Percentiles rank a stretch among this genome's conserved stretches.
phyloP scores from a whole-genome alignment of 2,888 invertebrate species.

The Congeria kusceri region DNA sequence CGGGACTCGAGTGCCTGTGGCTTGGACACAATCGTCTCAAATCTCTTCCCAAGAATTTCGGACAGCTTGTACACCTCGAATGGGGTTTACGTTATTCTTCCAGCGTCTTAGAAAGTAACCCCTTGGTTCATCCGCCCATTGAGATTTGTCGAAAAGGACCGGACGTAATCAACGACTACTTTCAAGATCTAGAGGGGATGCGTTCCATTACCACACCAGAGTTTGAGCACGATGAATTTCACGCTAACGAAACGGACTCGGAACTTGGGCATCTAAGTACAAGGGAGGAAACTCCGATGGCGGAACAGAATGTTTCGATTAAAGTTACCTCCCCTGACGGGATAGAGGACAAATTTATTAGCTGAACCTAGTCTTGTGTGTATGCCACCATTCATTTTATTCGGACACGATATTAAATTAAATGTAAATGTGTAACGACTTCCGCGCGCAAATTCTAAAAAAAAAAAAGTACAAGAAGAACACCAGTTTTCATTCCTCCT shows the following conservation, averaged over 20 bases:
- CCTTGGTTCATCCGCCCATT: constrained; percentile 82
- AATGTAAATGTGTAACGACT: too few relatives aligned
- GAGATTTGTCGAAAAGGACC: constrained; percentile 83
- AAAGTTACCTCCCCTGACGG: constrained; percentile 5
- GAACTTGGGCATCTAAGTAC: neutral
- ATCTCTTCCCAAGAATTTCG: constrained; percentile 81
- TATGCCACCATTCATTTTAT: too few relatives aligned
- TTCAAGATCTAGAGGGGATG: constrained; percentile 43
- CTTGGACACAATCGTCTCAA: constrained; percentile 85
- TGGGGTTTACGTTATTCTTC: constrained; percentile 82
- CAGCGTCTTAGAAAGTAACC: constrained; percentile 83
- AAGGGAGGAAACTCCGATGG: neutral
- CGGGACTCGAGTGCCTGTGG: constrained; percentile 85
- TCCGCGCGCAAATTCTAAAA: too few relatives aligned
- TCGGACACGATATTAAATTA: too few relatives aligned
- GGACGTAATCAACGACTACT: constrained; percentile 81
- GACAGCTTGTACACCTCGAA: constrained; percentile 80
- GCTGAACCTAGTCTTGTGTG: too few relatives aligned
- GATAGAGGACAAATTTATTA: neutral
- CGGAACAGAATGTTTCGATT: neutral
- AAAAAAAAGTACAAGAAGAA: too few relatives aligned
- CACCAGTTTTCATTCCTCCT: too few relatives aligned
- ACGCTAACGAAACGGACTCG: constrained; percentile 1
- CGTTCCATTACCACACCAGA: constrained; percentile 37
- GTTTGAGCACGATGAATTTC: constrained; percentile 35